A percentile compares a stretch with the other conserved stretches of the same genome.
phyloP scores from a whole-genome alignment of 2,797 vertebrate genomes.

The Anisognathus igniventris region DNA sequence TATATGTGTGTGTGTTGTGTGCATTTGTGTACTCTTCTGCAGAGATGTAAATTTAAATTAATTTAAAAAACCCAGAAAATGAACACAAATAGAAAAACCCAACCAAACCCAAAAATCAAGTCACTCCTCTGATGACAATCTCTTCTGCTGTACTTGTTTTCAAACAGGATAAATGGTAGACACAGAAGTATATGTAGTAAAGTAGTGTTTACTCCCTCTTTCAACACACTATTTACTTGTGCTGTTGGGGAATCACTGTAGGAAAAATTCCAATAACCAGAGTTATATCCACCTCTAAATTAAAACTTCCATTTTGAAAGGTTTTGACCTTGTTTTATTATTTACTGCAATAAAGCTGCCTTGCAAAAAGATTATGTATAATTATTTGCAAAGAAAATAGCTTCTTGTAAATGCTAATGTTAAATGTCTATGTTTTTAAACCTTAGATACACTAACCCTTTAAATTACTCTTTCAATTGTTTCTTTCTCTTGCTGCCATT shows the following conservation, averaged over 20 bases:
- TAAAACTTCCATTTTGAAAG: neutral
- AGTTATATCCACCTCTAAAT: neutral
- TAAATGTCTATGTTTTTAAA: neutral
- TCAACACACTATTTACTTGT: neutral
- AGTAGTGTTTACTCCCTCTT: neutral
- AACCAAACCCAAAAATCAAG: neutral
- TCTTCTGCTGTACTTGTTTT: neutral
- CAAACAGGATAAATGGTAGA: neutral
- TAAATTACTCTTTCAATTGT: neutral
- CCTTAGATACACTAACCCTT: neutral
- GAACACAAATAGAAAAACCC: accelerated
- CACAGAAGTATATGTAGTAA: neutral
- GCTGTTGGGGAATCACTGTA: neutral
- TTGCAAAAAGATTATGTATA: neutral
- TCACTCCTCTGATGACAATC: neutral
- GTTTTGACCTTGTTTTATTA: neutral
- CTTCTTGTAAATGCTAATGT: neutral
- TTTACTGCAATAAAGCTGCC: neutral
- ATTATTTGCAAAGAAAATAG: neutral
- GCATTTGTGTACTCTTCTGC: neutral
- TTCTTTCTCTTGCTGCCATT: neutral
- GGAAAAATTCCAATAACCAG: neutral
- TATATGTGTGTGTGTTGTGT: accelerated
- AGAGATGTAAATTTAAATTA: neutral
- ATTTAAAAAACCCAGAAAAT: accelerated